Evolutionary conservation across 2,797 vertebrate genomes (phyloP).

Genomic region (Acanthurus leucopareius): DNA sequence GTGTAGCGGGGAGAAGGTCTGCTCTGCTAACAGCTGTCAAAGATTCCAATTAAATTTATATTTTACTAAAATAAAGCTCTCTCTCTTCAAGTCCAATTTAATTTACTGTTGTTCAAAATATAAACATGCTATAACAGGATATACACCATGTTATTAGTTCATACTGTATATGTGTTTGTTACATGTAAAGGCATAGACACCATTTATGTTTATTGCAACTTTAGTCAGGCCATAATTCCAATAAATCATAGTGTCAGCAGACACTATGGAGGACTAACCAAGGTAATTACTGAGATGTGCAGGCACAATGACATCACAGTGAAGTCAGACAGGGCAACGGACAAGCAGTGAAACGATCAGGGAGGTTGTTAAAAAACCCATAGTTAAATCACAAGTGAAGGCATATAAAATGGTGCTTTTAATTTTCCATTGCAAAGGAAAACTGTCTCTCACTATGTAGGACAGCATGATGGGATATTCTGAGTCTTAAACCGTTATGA

Average conservation of each 20-base stretch:
- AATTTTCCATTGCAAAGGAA: neutral
- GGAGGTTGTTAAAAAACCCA: neutral
- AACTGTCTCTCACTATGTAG: neutral
- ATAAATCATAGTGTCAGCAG: neutral
- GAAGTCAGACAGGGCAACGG: neutral
- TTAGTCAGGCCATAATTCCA: neutral
- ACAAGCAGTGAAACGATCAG: neutral
- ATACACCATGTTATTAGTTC: neutral
- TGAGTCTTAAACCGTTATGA: neutral
- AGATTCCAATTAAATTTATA: neutral
- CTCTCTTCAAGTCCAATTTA: neutral
- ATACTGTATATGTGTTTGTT: neutral
- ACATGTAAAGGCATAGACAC: too few species aligned
- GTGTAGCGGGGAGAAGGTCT: neutral
- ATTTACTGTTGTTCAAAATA: neutral
- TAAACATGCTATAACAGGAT: neutral
- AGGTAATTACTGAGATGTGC: neutral
- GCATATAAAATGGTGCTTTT: neutral
- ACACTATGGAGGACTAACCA: too few species aligned
- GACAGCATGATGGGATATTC: neutral
- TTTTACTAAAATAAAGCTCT: neutral
- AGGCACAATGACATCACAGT: neutral
- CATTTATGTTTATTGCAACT: neutral
- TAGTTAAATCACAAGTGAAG: neutral
- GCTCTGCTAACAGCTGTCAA: neutral